Base-by-base conservation (phyloP, 2,888 invertebrate species). In the Dusona sp. region DNA sequence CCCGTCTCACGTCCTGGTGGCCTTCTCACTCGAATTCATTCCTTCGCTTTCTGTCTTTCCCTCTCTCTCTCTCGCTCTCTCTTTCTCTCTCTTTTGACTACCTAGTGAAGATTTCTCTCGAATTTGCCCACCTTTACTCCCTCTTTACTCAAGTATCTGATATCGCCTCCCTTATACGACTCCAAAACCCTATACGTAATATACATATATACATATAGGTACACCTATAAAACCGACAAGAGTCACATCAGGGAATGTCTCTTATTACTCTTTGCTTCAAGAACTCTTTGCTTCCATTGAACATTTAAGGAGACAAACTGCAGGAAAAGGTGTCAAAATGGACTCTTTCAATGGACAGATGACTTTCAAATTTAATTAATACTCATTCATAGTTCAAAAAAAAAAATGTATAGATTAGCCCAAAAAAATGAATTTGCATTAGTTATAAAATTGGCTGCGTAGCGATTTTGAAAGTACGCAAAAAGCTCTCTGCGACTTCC, bases 1-100 rank as follows among this genome's bases (percentile, higher is more conserved):
- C 75, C 79, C 61, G 79, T 84, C 79, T 84, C 83, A 45, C 80
- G 75, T 81, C 78, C 54, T 74, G 61, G 73, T 48, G 61, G 70
- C 70, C 61, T 13, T 65, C 81, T 81, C 74, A 11, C 67, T 65
- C 54, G n/a, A 42, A 54, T 73, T 61, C 42, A 79, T 68, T 67
- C 33, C 51, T 54, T 67, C 70, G 45, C 78, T 48, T 42, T 42
- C 61, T 65, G n/a, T 86, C 33, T 29, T 57, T 73, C 42, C 54
- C 38, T 61, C 68, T 65, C 64, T 48, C 16, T 74, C 48, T 11
- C 48, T 48, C 16, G 4, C 29, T 61, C 48, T 33, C 29, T 48
- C 51, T 33, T 3, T 25, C 13, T 38, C 29, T 36, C 19, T 22
- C 45, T 13, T 38, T 38, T 38, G 29, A 45, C 36, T 45, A 45